phyloP scores from a whole-genome alignment of 35 echinoderm and acorn worm genomes.

The Apostichopus japonicus region DNA sequence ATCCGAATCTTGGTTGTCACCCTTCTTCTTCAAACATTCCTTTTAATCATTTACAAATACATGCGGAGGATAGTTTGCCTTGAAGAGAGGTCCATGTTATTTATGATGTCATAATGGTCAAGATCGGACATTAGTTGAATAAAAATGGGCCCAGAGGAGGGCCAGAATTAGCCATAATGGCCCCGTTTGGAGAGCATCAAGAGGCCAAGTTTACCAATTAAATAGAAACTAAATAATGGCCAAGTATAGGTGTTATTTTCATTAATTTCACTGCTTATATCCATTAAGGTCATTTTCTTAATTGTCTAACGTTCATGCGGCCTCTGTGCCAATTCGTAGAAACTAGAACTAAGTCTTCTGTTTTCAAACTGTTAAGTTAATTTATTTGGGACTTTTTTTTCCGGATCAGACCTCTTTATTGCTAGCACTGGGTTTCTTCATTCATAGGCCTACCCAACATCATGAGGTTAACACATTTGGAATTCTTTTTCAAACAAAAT shows the following conservation, averaged over 20 bases:
- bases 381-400: not conserved
- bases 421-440: not conserved
- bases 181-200: not conserved
- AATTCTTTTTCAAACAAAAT: too few species aligned
- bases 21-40: not conserved
- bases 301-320: not conserved
- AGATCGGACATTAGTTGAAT: not conserved
- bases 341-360: not conserved
- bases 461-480: too few species aligned
- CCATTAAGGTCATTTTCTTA: conserved; percentile 9
- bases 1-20: not conserved
- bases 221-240: not conserved
- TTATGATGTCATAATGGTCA: conserved; percentile 1
- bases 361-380: not conserved
- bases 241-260: not conserved
- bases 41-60: conserved; percentile 2
- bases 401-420: not conserved
- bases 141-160: not conserved
- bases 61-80: not conserved
- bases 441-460: not conserved
- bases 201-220: not conserved
- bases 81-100: not conserved
- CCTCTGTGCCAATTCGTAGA: not conserved
- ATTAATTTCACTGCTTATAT: not conserved
- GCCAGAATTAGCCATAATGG: not conserved